Percentiles rank a stretch among this genome's conserved stretches.
These are phyloP conservation scores for Aurelia sp. DNA, from an alignment of 30 jellyfish, hydroid and myxozoan species.

Conservation along the genomic window DNA sequence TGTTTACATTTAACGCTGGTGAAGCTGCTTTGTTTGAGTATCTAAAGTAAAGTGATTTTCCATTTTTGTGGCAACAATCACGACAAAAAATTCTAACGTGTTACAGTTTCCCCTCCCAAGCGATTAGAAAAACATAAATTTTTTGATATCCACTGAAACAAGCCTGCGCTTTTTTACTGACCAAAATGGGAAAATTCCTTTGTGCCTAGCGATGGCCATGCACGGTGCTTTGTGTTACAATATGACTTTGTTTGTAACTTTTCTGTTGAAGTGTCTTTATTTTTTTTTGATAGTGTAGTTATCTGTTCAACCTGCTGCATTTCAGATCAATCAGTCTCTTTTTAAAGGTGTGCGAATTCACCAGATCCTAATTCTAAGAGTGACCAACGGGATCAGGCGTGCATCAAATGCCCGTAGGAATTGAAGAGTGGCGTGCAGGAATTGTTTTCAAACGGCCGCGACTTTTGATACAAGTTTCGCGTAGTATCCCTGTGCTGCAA, in stretches of 20 bases:
- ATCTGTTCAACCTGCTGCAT: slow-evolving; percentile 31
- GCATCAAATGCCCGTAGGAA: slow-evolving; percentile 32
- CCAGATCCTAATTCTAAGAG: background rate
- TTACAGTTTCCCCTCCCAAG: background rate
- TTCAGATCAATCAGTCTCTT: slow-evolving; percentile 24
- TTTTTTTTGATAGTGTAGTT: slow-evolving; percentile 1
- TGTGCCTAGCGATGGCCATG: background rate
- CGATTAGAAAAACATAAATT: background rate
- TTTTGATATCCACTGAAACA: slow-evolving; percentile 5
- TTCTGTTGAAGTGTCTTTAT: background rate
- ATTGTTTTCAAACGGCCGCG: slow-evolving; percentile 17
- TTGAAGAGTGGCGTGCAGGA: slow-evolving; percentile 41
- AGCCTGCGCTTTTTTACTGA: slow-evolving; percentile 32
- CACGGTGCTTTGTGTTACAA: slow-evolving; percentile 14
- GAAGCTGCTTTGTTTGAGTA: slow-evolving; percentile 31
- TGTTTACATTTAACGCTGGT: slow-evolving; percentile 10
- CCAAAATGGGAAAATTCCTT: slow-evolving; percentile 2
- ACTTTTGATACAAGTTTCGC: slow-evolving; percentile 15
- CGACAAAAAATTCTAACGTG: background rate
- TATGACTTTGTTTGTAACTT: background rate
- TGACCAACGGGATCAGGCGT: slow-evolving; percentile 11
- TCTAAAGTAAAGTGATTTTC: background rate
- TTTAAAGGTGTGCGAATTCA: slow-evolving; percentile 18
- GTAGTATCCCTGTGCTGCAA: slow-evolving; percentile 20
- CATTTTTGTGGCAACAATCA: background rate